Evolutionary conservation across 1,140 invertebrate species (phyloP), one percentile per base, ranked within the genome.

Genomic region (Metaphire vulgaris): DNA sequence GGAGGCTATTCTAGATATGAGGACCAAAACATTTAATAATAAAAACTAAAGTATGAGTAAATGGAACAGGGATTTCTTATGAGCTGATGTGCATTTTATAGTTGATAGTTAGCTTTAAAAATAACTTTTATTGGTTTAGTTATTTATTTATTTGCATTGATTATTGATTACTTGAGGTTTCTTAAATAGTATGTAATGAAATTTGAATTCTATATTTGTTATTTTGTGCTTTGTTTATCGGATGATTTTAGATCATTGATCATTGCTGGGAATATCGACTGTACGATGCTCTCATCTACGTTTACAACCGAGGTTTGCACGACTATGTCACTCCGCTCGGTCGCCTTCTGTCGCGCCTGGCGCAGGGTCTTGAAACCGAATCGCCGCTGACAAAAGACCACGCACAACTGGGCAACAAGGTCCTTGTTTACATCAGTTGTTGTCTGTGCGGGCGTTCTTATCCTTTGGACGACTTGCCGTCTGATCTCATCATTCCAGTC

Each of bases 371-470:
- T n/a, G 78, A 77, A 21, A 83, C 83, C n/a, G 84, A 83, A 14
- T 85, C 84, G 81, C 84, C 84, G 68, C 80, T 86, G 12, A 82
- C 83, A 1, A 12, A 83, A 79, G 77, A 79, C 70, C 85, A 83
- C 77, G 84, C 84, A 12, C 79, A 81, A 80, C 82, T 84, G 26
- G 96, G 96, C 26, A 96, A 96, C 81, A 94, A 95, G 80, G 87
- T 98, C 74, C 86, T 99, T 72, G 92, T 99, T 15, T 98, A 97
- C 83, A 85, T 89, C 30, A 88, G 94, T 74, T 96, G 95, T 82
- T 98, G 96, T 83, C 88, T 99, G 79, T 92, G 93, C 29, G 96
- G 96, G 0, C 88, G 94, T 76, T 92, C 92, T 1, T 98, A 96
- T 88, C 96, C 93, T 1, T 90, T 90, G 65, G 94, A 95, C 15